phyloP scores from a whole-genome alignment of 1,140 invertebrate species.

The Drepana arcuata region DNA sequence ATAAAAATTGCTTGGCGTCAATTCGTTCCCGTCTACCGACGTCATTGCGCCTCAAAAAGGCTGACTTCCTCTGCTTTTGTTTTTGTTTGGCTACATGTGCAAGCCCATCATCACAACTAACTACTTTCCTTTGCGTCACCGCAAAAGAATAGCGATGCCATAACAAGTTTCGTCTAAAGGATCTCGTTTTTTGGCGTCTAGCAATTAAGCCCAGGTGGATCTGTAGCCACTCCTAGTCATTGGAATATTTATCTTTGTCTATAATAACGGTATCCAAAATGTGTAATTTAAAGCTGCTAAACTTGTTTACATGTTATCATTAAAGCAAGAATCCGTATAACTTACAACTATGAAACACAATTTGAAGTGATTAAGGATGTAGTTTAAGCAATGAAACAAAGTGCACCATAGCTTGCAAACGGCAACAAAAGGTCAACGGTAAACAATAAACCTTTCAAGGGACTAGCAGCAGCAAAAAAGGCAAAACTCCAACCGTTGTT shows the following conservation, averaged over 20 bases:
- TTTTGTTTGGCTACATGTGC: too few species aligned
- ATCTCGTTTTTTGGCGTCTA: too few species aligned
- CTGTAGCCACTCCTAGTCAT: too few species aligned
- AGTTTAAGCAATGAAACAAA: background rate
- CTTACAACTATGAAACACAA: background rate
- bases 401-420: background rate
- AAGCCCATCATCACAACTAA: too few species aligned
- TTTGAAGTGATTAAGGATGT: background rate
- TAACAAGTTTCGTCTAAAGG: too few species aligned
- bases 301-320: conserved; percentile 5
- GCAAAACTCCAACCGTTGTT: conserved; percentile 16
- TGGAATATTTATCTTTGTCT: conserved; percentile 18
- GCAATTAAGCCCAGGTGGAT: too few species aligned
- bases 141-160: too few species aligned
- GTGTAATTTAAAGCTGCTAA: conserved; percentile 31
- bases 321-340: background rate
- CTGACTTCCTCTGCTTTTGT: too few species aligned
- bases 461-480: conserved; percentile 23
- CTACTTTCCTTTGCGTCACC: too few species aligned
- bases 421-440: conserved; percentile 16
- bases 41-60: too few species aligned
- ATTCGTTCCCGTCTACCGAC: too few species aligned
- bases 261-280: conserved; percentile 32
- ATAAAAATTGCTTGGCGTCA: too few species aligned
- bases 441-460: conserved; percentile 17